A percentile compares a stretch with the other conserved stretches of the same genome.
Conservation (phyloP, 2,113 vertebrate genomes). For the Dinomys branickii region DNA sequence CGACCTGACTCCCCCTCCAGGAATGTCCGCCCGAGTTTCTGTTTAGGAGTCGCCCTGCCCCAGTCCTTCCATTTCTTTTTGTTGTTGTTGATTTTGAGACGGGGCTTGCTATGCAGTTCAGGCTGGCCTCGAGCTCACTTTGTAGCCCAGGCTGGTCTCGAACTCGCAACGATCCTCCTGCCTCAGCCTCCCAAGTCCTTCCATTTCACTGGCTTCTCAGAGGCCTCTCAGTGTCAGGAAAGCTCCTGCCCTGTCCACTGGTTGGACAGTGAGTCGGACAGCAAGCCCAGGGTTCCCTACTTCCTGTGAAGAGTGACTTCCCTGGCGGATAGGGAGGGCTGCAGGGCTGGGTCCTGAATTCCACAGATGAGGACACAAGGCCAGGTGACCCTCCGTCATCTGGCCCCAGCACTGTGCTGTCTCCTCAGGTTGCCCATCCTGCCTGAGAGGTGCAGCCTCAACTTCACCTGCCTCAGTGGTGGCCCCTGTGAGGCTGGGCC, state of each 20-base stretch:
- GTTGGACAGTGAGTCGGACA: background rate
- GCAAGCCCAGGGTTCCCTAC: background rate
- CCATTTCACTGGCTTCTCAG: background rate
- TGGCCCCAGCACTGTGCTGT: background rate
- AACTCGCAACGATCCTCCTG: too few relatives aligned
- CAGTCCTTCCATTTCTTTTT: background rate
- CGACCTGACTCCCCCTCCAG: too few relatives aligned
- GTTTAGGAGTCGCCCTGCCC: background rate
- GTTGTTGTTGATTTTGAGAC: too few relatives aligned
- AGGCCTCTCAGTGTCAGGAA: background rate
- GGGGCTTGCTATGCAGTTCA: too few relatives aligned
- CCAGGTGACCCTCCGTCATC: background rate
- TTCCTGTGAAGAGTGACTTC: background rate
- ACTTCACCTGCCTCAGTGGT: slow-evolving; percentile 88
- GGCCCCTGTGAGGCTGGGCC: slow-evolving; percentile 87
- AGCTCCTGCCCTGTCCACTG: too few relatives aligned
- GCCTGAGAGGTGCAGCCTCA: slow-evolving; percentile 88
- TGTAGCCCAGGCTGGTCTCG: too few relatives aligned
- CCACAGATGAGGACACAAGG: background rate
- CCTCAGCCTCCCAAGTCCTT: background rate
- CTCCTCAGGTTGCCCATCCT: slow-evolving; percentile 89
- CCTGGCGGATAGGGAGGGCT: background rate
- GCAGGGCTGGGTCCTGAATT: background rate
- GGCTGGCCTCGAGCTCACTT: too few relatives aligned
- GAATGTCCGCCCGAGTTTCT: background rate